Conservation (phyloP, 2,797 vertebrate species). For the Alcedo atthis region DNA sequence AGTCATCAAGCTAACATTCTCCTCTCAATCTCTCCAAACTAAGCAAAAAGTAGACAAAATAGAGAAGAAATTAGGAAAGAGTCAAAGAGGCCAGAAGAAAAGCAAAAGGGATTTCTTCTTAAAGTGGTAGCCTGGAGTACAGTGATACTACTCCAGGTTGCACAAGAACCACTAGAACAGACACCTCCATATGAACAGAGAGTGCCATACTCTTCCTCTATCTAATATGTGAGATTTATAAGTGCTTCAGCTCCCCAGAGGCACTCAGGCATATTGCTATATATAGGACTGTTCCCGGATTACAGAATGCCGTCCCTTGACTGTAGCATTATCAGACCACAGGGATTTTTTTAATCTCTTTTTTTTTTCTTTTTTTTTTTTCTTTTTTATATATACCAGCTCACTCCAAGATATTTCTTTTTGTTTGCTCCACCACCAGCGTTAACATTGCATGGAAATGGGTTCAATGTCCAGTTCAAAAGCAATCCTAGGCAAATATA, state of each 20-base stretch:
- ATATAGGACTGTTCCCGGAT: constrained; percentile 72
- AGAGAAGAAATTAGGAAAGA: constrained; percentile 21
- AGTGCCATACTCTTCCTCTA: constrained; percentile 39
- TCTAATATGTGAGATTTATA: constrained; percentile 64
- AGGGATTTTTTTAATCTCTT: constrained; percentile 14
- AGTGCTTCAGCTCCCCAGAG: constrained; percentile 64
- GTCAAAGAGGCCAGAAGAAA: neutral
- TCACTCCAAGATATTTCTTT: neutral
- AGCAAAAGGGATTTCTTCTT: neutral
- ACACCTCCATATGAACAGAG: constrained; percentile 23
- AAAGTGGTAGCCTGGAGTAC: neutral
- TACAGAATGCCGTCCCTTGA: constrained; percentile 56
- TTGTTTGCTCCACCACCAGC: constrained; percentile 8
- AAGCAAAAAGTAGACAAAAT: constrained; percentile 25
- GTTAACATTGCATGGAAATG: constrained; percentile 49
- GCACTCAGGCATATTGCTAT: constrained; percentile 62
- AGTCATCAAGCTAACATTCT: constrained; percentile 42
- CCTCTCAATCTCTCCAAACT: constrained; percentile 1
- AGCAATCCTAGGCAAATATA: constrained; percentile 15
- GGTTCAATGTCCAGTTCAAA: constrained; percentile 52
- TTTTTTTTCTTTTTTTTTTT: neutral
- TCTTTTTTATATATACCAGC: neutral
- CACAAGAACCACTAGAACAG: constrained; percentile 42
- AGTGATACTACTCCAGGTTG: neutral
- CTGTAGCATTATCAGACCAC: constrained; percentile 41